These are phyloP conservation scores for Stegastes partitus DNA, from an alignment of 2,113 vertebrate species.

Conservation along the genomic window DNA sequence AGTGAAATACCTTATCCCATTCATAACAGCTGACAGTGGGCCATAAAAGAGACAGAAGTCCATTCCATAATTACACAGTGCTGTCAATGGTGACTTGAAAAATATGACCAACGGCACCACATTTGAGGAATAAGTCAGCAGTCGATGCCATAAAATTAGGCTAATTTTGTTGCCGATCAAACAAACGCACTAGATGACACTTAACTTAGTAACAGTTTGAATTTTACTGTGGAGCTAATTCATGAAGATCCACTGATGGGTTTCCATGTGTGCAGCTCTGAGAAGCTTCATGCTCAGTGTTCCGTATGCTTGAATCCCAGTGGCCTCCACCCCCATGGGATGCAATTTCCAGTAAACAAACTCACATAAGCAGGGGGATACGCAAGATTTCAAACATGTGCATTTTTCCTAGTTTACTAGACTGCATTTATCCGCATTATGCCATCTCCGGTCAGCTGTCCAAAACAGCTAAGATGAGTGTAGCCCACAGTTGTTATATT, in stretches of 20 bases:
- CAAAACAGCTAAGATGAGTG: neutral
- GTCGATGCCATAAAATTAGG: neutral
- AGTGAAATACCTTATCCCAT: neutral
- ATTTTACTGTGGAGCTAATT: neutral
- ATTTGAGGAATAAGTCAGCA: conserved; percentile 1
- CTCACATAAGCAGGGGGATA: neutral
- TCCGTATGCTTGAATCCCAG: neutral
- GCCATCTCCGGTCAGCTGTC: neutral
- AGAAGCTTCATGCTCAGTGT: conserved; percentile 11
- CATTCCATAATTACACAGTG: conserved; percentile 26
- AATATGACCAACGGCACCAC: neutral
- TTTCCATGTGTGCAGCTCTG: conserved; percentile 16
- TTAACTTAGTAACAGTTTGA: neutral
- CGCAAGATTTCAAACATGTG: neutral
- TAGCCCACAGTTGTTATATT: too few species aligned
- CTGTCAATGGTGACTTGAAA: conserved; percentile 9
- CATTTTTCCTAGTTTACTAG: conserved; percentile 7
- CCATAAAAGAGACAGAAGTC: conserved; percentile 30
- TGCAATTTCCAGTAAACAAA: conserved; percentile 19
- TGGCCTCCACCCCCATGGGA: neutral
- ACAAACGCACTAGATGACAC: neutral
- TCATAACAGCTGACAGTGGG: conserved; percentile 16
- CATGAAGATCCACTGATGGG: neutral
- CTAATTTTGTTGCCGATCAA: neutral
- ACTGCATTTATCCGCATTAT: neutral